Evolutionary conservation across 1,140 invertebrate genomes (phyloP).

Genomic region (Cyclina sinensis): DNA sequence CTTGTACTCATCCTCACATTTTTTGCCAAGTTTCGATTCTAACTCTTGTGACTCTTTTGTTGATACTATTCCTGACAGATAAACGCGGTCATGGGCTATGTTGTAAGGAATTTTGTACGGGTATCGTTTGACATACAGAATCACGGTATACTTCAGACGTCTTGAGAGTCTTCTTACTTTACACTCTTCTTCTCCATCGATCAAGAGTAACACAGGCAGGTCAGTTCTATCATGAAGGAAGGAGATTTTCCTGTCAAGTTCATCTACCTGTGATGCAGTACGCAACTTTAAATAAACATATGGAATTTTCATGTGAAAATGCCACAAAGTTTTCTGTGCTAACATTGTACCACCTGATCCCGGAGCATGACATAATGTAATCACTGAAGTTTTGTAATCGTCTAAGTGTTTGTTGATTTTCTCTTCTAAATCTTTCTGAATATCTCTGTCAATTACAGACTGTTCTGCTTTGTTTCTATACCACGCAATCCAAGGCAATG

Average conservation of each 20-base stretch:
- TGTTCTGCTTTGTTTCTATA: conserved; percentile 65
- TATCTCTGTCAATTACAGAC: conserved; percentile 70
- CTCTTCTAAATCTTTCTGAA: conserved; percentile 38
- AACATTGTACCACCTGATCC: conserved; percentile 71
- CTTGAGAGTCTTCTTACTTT: conserved; percentile 60
- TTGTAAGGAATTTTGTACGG: conserved; percentile 55
- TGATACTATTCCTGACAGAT: conserved; percentile 64
- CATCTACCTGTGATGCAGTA: neutral
- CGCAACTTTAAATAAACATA: conserved; percentile 62
- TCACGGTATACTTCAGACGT: conserved; percentile 48
- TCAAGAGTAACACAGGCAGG: conserved; percentile 64
- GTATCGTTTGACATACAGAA: conserved; percentile 68
- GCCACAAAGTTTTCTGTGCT: conserved; percentile 67
- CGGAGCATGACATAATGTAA: conserved; percentile 66
- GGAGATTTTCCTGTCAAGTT: conserved; percentile 41
- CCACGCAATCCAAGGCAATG: conserved; percentile 73
- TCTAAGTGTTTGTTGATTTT: conserved; percentile 62
- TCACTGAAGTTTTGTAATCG: conserved; percentile 56
- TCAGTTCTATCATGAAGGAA: conserved; percentile 66
- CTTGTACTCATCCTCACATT: conserved; percentile 53
- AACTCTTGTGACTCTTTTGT: conserved; percentile 53
- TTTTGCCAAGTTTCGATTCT: conserved; percentile 59
- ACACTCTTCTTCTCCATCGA: conserved; percentile 76
- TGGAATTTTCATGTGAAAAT: conserved; percentile 61
- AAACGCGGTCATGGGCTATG: conserved; percentile 4